Evolutionary conservation across 2,888 invertebrate species (phyloP).

Genomic region (Stenodema calcarata): DNA sequence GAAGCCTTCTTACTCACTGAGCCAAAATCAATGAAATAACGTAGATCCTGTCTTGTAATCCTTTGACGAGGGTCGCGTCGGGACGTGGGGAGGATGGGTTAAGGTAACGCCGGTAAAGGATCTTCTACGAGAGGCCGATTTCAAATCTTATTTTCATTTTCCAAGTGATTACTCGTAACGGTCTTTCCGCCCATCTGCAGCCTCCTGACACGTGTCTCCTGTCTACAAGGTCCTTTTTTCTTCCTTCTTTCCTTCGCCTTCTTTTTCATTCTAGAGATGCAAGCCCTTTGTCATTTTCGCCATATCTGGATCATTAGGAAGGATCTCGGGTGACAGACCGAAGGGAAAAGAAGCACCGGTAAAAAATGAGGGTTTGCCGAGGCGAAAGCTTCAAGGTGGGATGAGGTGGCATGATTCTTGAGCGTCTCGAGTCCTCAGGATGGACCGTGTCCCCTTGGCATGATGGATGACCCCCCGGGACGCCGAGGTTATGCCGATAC

Average conservation of each 20-base stretch:
- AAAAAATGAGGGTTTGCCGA: not conserved
- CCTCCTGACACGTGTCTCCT: constrained; percentile 44
- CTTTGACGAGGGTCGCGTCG: not conserved
- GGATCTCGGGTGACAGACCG: constrained; percentile 34
- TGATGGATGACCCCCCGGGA: constrained; percentile 34
- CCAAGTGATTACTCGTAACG: constrained; percentile 39
- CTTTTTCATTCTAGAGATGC: not conserved
- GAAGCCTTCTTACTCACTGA: not conserved
- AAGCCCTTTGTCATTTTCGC: constrained; percentile 43
- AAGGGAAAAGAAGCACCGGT: constrained; percentile 1
- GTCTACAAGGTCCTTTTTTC: constrained; percentile 14
- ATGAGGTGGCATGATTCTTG: constrained; percentile 41
- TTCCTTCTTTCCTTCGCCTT: not conserved
- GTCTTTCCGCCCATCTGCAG: constrained; percentile 38
- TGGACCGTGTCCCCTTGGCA: constrained; percentile 31
- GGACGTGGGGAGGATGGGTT: not conserved
- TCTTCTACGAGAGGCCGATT: not conserved
- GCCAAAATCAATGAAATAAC: not conserved
- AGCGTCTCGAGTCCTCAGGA: not conserved
- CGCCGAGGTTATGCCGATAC: not conserved
- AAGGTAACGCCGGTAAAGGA: not conserved
- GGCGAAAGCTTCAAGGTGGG: constrained; percentile 33
- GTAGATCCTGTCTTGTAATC: not conserved
- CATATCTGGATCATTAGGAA: constrained; percentile 44
- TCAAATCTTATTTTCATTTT: constrained; percentile 33